Conservation (phyloP, 2,797 vertebrate species). For the Eulemur rubriventer region DNA sequence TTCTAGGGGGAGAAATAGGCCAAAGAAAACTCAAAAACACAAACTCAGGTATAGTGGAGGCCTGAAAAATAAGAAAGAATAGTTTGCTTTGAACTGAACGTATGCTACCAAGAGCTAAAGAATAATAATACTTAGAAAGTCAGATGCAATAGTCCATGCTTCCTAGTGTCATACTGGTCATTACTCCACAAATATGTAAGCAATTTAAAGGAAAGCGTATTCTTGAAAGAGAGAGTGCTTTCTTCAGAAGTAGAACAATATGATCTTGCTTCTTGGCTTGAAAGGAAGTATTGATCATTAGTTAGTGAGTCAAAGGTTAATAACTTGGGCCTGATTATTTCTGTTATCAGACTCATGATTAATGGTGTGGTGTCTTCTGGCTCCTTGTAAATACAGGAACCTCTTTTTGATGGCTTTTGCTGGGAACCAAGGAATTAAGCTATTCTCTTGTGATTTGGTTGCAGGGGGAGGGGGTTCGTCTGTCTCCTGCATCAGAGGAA, state of each 20-base stretch:
- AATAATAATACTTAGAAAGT: not conserved
- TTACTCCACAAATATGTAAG: not conserved
- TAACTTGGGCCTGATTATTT: conserved; percentile 59
- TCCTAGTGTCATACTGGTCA: not conserved
- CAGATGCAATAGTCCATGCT: not conserved
- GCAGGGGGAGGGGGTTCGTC: not conserved
- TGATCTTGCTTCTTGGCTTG: conserved; percentile 55
- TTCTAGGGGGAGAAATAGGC: not conserved
- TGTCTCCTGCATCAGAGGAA: conserved; percentile 46
- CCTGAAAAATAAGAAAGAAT: not conserved
- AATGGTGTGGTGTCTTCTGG: conserved; percentile 41
- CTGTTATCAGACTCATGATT: conserved; percentile 70
- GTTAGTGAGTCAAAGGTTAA: conserved; percentile 73
- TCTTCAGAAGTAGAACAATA: conserved; percentile 55
- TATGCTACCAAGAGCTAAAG: not conserved
- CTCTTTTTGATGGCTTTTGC: conserved; percentile 33
- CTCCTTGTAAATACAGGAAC: conserved; percentile 41
- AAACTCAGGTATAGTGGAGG: not conserved
- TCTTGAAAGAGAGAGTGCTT: conserved; percentile 57
- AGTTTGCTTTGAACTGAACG: conserved; percentile 24
- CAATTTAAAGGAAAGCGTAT: conserved; percentile 29
- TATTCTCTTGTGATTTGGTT: conserved; percentile 36
- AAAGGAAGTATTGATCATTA: conserved; percentile 70
- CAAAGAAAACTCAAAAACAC: not conserved
- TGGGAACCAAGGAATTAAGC: conserved; percentile 48